Evolutionary conservation across 2,797 vertebrate genomes (phyloP).

Genomic region (Rhadinocentrus ornatus): DNA sequence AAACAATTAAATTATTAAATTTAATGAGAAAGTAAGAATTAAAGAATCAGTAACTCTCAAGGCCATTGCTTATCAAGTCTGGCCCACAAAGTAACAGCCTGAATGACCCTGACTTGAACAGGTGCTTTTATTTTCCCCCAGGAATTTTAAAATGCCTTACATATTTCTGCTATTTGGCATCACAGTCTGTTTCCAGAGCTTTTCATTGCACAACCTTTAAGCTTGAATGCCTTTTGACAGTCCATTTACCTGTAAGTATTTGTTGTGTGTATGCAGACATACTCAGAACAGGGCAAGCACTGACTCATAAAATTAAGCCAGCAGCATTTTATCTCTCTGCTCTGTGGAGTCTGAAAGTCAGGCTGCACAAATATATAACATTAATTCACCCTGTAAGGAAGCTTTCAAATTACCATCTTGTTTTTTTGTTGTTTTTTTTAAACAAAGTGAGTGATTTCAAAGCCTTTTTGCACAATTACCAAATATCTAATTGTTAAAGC

Average conservation of each 20-base stretch:
- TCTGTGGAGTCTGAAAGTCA: not conserved
- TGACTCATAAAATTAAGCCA: conserved; percentile 25
- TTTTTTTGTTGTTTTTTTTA: too few relatives aligned
- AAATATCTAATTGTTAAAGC: not conserved
- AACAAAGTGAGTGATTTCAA: not conserved
- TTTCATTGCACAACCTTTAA: conserved; percentile 6
- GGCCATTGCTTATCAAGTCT: conserved; percentile 19
- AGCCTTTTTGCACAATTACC: not conserved
- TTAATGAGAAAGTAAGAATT: not conserved
- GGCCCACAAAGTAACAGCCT: conserved; percentile 1
- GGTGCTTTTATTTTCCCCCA: not conserved
- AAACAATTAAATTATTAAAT: not conserved
- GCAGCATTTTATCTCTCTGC: conserved; percentile 5
- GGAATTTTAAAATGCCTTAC: not conserved
- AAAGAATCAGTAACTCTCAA: conserved; percentile 15
- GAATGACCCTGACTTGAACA: conserved; percentile 3
- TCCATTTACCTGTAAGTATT: conserved; percentile 16
- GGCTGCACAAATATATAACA: conserved; percentile 1
- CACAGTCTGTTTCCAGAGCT: not conserved
- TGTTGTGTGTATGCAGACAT: not conserved
- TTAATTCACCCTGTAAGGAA: too few relatives aligned
- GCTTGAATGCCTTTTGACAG: conserved; percentile 4
- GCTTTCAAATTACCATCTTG: too few relatives aligned
- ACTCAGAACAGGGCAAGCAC: conserved; percentile 1
- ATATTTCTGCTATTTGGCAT: not conserved